Conservation (phyloP, 2,888 invertebrate genomes). For the Apodemia hepburni region DNA sequence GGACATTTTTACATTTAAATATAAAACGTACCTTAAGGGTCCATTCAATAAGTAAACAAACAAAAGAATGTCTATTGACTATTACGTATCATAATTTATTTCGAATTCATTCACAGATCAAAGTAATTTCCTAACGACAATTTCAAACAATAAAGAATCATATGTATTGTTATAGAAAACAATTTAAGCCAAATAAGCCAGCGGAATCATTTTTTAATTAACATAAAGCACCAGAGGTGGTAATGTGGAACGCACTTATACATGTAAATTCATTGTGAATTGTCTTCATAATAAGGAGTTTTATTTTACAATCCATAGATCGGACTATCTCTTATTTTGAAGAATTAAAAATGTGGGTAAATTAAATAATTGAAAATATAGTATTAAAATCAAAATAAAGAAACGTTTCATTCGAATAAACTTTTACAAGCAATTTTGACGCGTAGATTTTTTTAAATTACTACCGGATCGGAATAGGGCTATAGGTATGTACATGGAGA, state of each 20-base stretch:
- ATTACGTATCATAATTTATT: neutral
- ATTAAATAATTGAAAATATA: too few relatives aligned
- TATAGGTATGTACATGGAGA: too few relatives aligned
- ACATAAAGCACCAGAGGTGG: constrained; percentile 3
- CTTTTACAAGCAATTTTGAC: too few relatives aligned
- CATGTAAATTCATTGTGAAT: neutral
- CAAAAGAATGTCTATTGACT: neutral
- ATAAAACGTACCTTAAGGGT: neutral
- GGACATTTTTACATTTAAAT: neutral
- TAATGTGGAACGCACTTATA: neutral
- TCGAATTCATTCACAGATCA: neutral
- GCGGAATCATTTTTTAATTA: neutral
- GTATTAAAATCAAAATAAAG: too few relatives aligned
- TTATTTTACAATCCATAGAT: neutral
- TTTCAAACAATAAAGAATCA: neutral
- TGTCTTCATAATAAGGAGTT: neutral
- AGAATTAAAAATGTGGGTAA: too few relatives aligned
- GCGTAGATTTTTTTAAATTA: too few relatives aligned
- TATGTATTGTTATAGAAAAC: constrained; percentile 13
- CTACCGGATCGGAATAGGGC: too few relatives aligned
- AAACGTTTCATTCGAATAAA: too few relatives aligned
- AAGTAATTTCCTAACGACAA: neutral
- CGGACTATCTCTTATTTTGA: too few relatives aligned
- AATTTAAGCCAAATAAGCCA: neutral
- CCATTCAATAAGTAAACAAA: neutral